Percentiles rank a stretch among this genome's conserved stretches.
Evolutionary conservation across 2,797 vertebrate genomes (phyloP).

Genomic region (Gymnocypris eckloni): DNA sequence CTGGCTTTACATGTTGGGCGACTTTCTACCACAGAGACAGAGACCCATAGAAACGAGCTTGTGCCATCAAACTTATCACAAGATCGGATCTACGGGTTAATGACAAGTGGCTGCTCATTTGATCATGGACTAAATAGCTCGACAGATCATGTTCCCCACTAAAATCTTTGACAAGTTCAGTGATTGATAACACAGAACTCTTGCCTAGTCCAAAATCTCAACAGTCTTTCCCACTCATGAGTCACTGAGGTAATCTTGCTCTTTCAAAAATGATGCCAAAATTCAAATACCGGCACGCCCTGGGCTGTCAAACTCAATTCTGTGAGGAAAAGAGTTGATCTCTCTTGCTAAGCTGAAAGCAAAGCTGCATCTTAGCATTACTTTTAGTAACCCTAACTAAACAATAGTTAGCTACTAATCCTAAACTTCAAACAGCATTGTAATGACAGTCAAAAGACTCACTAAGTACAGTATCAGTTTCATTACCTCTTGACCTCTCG

Average conservation of each 20-base stretch:
- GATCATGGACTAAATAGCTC: slow-evolving; percentile 36
- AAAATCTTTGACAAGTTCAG: slow-evolving; percentile 35
- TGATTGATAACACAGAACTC: slow-evolving; percentile 43
- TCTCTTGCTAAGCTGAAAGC: slow-evolving; percentile 7
- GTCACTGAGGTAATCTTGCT: slow-evolving; percentile 44
- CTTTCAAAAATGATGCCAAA: slow-evolving; percentile 21
- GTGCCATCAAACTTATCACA: slow-evolving; percentile 93
- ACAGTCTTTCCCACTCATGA: slow-evolving; percentile 30
- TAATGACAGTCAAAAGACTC: slow-evolving; percentile 12
- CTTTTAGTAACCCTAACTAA: slow-evolving; percentile 16
- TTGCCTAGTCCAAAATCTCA: slow-evolving; percentile 37
- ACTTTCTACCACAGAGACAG: slow-evolving; percentile 89
- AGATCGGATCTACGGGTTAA: slow-evolving; percentile 99
- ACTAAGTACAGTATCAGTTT: slow-evolving; percentile 37
- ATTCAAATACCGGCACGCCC: slow-evolving; percentile 23
- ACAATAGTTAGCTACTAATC: slow-evolving; percentile 8
- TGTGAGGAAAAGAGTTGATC: slow-evolving; percentile 4
- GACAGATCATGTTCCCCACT: slow-evolving; percentile 29
- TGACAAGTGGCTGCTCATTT: slow-evolving; percentile 86
- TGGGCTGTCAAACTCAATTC: slow-evolving; percentile 7
- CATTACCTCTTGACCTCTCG: slow-evolving; percentile 27
- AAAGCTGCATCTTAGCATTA: slow-evolving; percentile 4
- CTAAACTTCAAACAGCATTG: slow-evolving; percentile 19
- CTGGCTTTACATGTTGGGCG: slow-evolving; percentile 23
- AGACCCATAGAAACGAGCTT: slow-evolving; percentile 99